A percentile compares a stretch with the other conserved stretches of the same genome.
Conservation (phyloP, 1,140 invertebrate genomes). For the Oedothorax gibbosus region DNA sequence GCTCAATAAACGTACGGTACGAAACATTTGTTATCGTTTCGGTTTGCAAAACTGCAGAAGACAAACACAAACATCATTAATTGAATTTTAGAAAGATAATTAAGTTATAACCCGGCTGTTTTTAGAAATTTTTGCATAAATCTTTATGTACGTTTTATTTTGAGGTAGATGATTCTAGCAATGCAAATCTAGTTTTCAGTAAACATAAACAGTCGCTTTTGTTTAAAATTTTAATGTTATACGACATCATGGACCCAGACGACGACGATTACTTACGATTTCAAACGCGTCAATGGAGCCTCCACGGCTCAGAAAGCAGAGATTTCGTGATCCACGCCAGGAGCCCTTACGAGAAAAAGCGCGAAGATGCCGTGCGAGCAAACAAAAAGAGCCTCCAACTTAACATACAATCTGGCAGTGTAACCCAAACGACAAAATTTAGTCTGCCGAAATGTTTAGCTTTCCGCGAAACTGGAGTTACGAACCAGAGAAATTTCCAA, state of each 20-base stretch:
- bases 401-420: constrained; percentile 9
- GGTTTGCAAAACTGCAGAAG: too few relatives aligned
- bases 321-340: not conserved
- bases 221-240: too few relatives aligned
- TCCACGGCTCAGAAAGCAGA: not conserved
- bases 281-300: constrained; percentile 10
- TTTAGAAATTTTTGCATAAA: too few relatives aligned
- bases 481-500: constrained; percentile 7
- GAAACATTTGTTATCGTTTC: too few relatives aligned
- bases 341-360: constrained; percentile 1
- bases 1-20: too few relatives aligned
- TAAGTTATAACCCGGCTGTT: too few relatives aligned
- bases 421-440: constrained; percentile 17
- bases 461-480: constrained; percentile 34
- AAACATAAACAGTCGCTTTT: too few relatives aligned
- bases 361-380: not conserved
- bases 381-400: constrained; percentile 9
- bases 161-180: too few relatives aligned
- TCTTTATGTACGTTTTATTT: too few relatives aligned
- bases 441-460: constrained; percentile 12
- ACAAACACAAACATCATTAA: too few relatives aligned
- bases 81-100: too few relatives aligned
- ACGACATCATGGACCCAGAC: constrained; percentile 15
- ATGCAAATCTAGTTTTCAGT: too few relatives aligned
- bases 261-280: constrained; percentile 36